Base-by-base conservation (phyloP, 2,888 invertebrate genomes). In the Parelbella ahira region DNA sequence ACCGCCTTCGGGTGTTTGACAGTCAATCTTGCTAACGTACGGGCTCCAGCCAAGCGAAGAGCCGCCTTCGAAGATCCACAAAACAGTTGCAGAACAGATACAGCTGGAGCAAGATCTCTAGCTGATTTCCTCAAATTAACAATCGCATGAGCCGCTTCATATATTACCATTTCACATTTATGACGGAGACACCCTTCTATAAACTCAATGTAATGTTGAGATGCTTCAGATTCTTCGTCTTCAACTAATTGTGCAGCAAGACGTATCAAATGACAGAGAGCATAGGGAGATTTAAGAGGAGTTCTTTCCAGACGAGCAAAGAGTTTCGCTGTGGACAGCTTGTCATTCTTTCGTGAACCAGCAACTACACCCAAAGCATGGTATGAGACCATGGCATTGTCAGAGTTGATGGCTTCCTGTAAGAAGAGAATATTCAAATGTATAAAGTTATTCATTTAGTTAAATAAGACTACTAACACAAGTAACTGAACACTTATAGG, bases 121-220 rank as follows among this genome's bases (percentile, higher is more conserved):
- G 93, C 91, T 0, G 96, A 94, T 30, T 95, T 96, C 42, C 93
- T 83, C 42, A 99, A 87, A 73, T 97, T 97, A 0, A 99, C 98
- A 55, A 99, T 93, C 1, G 99, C 99, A 66, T 98, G 97, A 0
- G 99, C 99, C 0, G 99, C 99, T 87, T 99, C 99, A 67, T 99
- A 99, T 9, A 98, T 96, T 0, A 99, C 99, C 94, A 99, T 97
- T 88, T 99, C 99, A 13, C 96, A 97, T 86, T 99, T 99, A 74
- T 99, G 98, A 0, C 98, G 91, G 27, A 99, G 89, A 68, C 98
- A 98, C 7, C 93, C 91, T 67, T 98, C 97, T 28, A 99, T 94
- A 65, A 98, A 99, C 27, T 95, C 94, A 56, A 97, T 94, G 59
- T 96, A 90, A 0, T 92, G 92, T 30, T 93, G 92, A 36, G 93